Evolutionary conservation across 1,140 invertebrate species (phyloP), one percentile per base, ranked within the genome.

Genomic region (Sesamia nonagrioides): DNA sequence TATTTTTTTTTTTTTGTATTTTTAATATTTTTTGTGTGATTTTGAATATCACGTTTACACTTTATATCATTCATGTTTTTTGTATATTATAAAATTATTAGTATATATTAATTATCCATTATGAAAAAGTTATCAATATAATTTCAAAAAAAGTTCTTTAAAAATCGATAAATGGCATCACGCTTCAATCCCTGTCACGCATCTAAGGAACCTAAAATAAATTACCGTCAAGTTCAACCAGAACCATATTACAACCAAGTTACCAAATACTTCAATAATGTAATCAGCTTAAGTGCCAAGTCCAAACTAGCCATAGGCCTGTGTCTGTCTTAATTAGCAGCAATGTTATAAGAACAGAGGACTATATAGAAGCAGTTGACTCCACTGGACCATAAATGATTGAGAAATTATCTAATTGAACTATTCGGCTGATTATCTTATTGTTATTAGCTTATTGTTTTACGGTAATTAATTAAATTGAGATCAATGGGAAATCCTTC

Each of bases 261-360:
- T 15, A 17, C 17, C 17, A 45, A 66, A 13, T 21, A 66, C 61
- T 17, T 37, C 17, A 18, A 21, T 66, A 66, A 66, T 42, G 61
- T 69, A 69, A 69, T 69, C 42, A 69, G 66, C 42, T 69, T 69
- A 69, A 69, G 66, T 69, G 66, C 66, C n/a, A 13, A 42, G 6
- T 40, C 6, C 27, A 42, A 66, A 21, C 54, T 69, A 69, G 45
- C 63, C 27, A 48, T 50, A 69, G 40, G 21, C 40, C 66, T 50
- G 35, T 71, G 68, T 54, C 68, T 37, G 33, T 37, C 68, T 71
- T 71, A 71, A 71, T 71, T 71, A 71, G 48, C 48, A 54, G 48
- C 17, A 71, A 54, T 27, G 45, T 69, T 42, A 63, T 35, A 27
- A 6, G 48, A 37, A 71, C 50, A 71, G 33, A 37, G 33, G 66